These are phyloP conservation scores for Julus scandinavius DNA, from an alignment of 2,888 invertebrate genomes.

Conservation along the genomic window DNA sequence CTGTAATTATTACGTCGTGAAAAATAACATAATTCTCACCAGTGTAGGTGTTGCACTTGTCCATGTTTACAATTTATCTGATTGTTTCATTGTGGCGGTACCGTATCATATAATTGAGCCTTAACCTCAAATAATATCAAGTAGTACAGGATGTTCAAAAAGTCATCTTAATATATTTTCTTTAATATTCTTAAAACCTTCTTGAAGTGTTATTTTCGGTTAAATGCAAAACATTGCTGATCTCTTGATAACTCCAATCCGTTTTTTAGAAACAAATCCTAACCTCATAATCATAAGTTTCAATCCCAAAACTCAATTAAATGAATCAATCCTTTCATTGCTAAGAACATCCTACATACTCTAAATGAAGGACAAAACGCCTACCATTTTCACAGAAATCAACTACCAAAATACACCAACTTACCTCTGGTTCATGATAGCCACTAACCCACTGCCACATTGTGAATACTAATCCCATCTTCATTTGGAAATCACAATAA, in stretches of 20 bases:
- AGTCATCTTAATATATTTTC: too few relatives aligned
- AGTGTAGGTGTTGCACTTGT: conserved; percentile 21
- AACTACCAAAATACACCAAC: not conserved
- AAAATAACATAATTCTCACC: not conserved
- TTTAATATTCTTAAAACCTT: too few relatives aligned
- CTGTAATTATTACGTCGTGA: not conserved
- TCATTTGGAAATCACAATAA: not conserved
- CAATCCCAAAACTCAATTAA: not conserved
- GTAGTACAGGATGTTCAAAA: not conserved
- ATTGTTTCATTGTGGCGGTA: not conserved
- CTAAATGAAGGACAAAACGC: not conserved
- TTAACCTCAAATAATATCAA: not conserved
- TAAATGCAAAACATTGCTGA: too few relatives aligned
- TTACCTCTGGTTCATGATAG: conserved; percentile 40
- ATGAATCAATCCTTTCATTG: not conserved
- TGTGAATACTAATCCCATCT: conserved; percentile 45
- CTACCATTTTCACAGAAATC: not conserved
- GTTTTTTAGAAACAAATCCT: too few relatives aligned
- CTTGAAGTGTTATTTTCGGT: too few relatives aligned
- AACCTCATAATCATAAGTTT: too few relatives aligned
- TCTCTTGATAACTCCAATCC: too few relatives aligned
- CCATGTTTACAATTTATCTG: not conserved
- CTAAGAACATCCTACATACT: not conserved
- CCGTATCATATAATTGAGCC: not conserved
- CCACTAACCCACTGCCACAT: conserved; percentile 50